A percentile compares a stretch with the other conserved stretches of the same genome.
These are phyloP conservation scores for Cephalotes varians DNA, from an alignment of 2,888 invertebrate species.

Conservation along the genomic window DNA sequence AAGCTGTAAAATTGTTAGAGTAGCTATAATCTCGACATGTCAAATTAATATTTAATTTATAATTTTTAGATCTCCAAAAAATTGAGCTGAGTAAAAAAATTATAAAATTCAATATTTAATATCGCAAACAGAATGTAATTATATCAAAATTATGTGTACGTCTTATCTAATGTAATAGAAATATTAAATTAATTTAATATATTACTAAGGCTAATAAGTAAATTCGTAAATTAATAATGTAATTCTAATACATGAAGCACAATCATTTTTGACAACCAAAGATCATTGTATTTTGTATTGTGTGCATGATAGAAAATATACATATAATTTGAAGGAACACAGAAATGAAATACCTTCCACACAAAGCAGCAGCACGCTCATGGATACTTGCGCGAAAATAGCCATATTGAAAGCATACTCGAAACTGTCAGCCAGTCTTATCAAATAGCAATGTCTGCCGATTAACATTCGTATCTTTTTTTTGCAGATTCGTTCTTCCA, in stretches of 20 bases:
- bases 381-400: conserved; percentile 62
- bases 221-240: background rate
- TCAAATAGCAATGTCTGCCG: conserved; percentile 58
- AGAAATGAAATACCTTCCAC: conserved; percentile 59
- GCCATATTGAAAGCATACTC: conserved; percentile 64
- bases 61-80: too few species aligned
- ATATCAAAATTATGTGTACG: too few species aligned
- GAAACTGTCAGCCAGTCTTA: conserved; percentile 46
- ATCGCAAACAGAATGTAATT: too few species aligned
- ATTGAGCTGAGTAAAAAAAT: too few species aligned
- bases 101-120: too few species aligned
- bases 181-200: too few species aligned
- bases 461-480: conserved; percentile 48
- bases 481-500: background rate
- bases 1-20: too few species aligned
- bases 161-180: too few species aligned
- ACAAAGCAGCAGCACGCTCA: conserved; percentile 65
- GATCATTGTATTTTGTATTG: background rate
- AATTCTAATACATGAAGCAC: background rate
- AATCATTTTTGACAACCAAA: background rate
- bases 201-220: too few species aligned
- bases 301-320: background rate
- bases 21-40: too few species aligned
- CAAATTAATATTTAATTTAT: too few species aligned
- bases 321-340: background rate